phyloP scores from a whole-genome alignment of 1,140 invertebrate genomes.

The Microplitis demolitor region DNA sequence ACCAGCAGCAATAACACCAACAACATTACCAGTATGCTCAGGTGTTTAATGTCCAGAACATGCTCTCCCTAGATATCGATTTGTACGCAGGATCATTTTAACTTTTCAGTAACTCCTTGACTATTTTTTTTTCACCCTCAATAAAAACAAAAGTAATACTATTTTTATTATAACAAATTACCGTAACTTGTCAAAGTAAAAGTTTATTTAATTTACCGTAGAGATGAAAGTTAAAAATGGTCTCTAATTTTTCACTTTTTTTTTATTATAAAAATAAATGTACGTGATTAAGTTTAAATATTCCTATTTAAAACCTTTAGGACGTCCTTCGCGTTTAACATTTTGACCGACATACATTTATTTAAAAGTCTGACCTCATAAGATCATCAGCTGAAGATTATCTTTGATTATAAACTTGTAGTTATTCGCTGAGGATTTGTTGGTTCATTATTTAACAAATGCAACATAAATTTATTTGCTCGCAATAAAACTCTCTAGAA shows the following conservation, averaged over 20 bases:
- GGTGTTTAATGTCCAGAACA: neutral
- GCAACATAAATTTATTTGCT: neutral
- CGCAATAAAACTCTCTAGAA: neutral
- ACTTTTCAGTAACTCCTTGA: neutral
- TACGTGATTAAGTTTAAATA: neutral
- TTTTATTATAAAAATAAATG: no score
- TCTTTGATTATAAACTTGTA: neutral
- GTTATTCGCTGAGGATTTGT: neutral
- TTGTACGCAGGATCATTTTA: neutral
- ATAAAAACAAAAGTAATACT: no score
- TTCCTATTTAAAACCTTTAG: conserved; percentile 1
- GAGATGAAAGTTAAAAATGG: neutral
- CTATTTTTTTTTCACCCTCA: no score
- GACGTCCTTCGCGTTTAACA: neutral
- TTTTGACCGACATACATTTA: conserved; percentile 1
- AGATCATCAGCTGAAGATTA: conserved; percentile 4
- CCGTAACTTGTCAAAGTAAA: conserved; percentile 10
- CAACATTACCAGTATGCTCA: neutral
- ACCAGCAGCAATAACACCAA: neutral
- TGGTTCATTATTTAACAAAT: neutral
- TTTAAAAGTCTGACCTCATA: conserved; percentile 16
- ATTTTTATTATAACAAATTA: neutral
- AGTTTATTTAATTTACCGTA: conserved; percentile 19
- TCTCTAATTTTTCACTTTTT: no score
- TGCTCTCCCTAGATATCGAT: neutral